Base-by-base conservation (phyloP, 2,797 vertebrate species). In the Knipowitschia caucasica region DNA sequence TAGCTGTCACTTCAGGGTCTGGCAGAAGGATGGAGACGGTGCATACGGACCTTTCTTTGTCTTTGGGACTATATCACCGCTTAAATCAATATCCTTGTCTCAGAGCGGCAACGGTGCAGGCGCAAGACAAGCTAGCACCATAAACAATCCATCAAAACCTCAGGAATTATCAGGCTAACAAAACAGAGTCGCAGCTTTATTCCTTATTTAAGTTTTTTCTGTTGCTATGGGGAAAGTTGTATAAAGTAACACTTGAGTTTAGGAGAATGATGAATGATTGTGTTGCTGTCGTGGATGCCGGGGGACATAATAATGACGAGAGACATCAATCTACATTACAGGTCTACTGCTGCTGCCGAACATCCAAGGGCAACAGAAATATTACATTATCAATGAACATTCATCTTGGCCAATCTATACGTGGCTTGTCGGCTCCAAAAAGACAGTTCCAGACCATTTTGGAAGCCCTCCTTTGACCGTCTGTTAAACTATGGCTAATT, bases 261-360 rank as follows among this genome's bases (percentile, higher is more conserved):
- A 71, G 74, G 42, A 62, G 63, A 72, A 67, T 83, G 80, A 86
- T 80, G 64, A 84, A 86, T 80, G 73, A 11, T 42, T 60, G 44
- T 43, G 53, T 35, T 80, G 49, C 65, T 71, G 73, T 72, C 70
- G 75, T 43, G 40, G 36, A 78, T 61, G 80, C 77, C 73, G 55
- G 59, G 62, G 75, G 79, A 81, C 68, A 71, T 50, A 70, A 74
- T 71, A 73, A 83, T 83, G 79, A 83, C 79, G 78, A 81, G 75
- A 80, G 40, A 47, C 77, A 86, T 85, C 76, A 75, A 76, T 86
- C 80, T 84, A 68, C 85, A 82, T 86, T 82, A 79, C 67, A 43
- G 64, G 50, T 61, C 40, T 51, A 61, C 71, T 59, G 31, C 64
- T 52, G 29, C 69, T 71, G 64, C 62, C 68, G 76, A 85, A 81